phyloP scores from a whole-genome alignment of 1,140 invertebrate species.

The Cyphomyrmex costatus region DNA sequence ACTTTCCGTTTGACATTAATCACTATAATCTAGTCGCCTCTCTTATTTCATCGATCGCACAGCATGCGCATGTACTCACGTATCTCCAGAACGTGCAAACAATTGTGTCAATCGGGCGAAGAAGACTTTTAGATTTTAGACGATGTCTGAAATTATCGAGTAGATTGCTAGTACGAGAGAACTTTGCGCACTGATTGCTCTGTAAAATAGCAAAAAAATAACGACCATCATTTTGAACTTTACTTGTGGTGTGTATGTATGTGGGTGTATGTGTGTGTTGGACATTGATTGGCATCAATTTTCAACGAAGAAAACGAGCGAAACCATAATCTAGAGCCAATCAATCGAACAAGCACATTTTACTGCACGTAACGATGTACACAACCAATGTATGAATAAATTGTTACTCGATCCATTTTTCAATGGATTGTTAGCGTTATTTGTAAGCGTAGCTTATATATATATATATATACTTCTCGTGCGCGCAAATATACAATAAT shows the following conservation, averaged over 20 bases:
- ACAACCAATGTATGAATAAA: conserved; percentile 28
- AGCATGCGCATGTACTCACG: conserved; percentile 1
- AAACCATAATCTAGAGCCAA: conserved; percentile 39
- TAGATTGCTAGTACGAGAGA: not conserved
- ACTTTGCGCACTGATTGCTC: conserved; percentile 1
- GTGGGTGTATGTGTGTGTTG: no score
- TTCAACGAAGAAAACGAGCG: conserved; percentile 3
- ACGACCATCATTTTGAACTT: not conserved
- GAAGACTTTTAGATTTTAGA: not conserved
- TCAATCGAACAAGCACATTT: conserved; percentile 41
- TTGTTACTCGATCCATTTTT: conserved; percentile 31
- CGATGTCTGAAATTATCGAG: not conserved
- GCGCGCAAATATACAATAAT: conserved; percentile 11
- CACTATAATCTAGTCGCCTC: conserved; percentile 2
- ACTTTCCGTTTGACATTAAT: not conserved
- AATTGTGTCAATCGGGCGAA: not conserved
- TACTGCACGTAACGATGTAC: conserved; percentile 1
- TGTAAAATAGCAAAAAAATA: conserved; percentile 11
- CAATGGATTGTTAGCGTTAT: conserved; percentile 34
- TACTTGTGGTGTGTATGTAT: no score
- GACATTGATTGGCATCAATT: conserved; percentile 50
- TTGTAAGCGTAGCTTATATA: conserved; percentile 8
- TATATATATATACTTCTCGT: no score
- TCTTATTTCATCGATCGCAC: conserved; percentile 17
- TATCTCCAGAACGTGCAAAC: not conserved